phyloP scores from a whole-genome alignment of 2,888 invertebrate genomes.

The Ganaspis brasiliensis region DNA sequence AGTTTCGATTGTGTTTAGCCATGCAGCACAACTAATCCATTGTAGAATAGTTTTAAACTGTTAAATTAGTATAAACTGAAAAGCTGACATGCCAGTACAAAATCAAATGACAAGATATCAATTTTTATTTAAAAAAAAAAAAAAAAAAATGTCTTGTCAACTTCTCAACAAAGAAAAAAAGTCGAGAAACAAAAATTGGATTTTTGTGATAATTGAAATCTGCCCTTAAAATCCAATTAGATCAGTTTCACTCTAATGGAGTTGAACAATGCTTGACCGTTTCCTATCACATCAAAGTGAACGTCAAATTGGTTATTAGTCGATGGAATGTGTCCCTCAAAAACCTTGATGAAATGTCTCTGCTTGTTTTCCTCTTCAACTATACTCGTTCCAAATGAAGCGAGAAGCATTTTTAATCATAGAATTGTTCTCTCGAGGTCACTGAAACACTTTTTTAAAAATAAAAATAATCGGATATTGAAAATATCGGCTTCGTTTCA shows the following conservation, averaged over 20 bases:
- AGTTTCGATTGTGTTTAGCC: slow-evolving; percentile 20
- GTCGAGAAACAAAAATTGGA: background rate
- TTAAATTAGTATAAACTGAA: slow-evolving; percentile 6
- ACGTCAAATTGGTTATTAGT: slow-evolving; percentile 18
- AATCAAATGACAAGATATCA: no score
- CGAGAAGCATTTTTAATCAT: background rate
- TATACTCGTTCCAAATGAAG: background rate
- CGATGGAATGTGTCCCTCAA: slow-evolving; percentile 9
- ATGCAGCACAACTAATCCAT: slow-evolving; percentile 21
- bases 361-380: slow-evolving; percentile 22
- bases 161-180: no score
- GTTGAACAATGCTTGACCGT: slow-evolving; percentile 15
- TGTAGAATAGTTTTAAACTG: slow-evolving; percentile 13
- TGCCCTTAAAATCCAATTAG: slow-evolving; percentile 10
- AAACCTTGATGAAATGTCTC: slow-evolving; percentile 8
- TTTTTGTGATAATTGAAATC: slow-evolving; percentile 6
- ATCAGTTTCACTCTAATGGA: slow-evolving; percentile 18
- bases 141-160: no score
- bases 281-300: slow-evolving; percentile 13
- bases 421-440: background rate
- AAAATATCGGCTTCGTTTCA: no score
- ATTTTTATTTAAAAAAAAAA: no score
- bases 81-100: background rate
- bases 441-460: no score
- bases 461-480: no score